Base-by-base conservation (phyloP, 2,888 invertebrate species). In the Papilio gigon region DNA sequence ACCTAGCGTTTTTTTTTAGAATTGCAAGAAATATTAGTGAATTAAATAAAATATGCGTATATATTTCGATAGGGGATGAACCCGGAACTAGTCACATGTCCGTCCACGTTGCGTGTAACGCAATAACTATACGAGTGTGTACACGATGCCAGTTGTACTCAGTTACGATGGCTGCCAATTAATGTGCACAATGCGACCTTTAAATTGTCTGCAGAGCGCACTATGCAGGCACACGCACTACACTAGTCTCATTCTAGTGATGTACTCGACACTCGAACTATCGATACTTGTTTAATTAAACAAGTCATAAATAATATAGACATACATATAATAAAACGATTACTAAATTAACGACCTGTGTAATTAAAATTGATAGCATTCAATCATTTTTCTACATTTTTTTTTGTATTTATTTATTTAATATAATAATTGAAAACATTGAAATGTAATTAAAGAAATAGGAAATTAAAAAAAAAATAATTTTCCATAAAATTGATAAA, bases 121-220 rank as follows among this genome's bases (percentile, higher is more conserved):
- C 53, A 17, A 30, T 56, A 56, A 56, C 30, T 56, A 56, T 56
- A 30, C 53, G 30, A 50, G 27, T 30, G 27, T n/a, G 30, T 17
- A 30, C n/a, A 56, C 60, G 25, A 60, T 22, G 59, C 35, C 22
- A 0, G 35, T 37, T 35, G 50, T 53, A 37, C 60, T 40, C 62
- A 37, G 22, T 25, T 60, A 44, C 44, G 53, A 58, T 47, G 22
- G 71, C 62, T 64, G 71, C 74, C 71, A 64, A 61, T 65, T 66
- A 77, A 74, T 74, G 74, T 60, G 22, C 30, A 64, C 50, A 20
- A 65, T 68, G 60, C 65, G 65, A 65, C 64, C 60, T 65, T 64
- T 68, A 33, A 22, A 59, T 63, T 60, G 30, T 14, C 58, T 35
- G 27, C 60, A 12, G 37, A 61, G 66, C 20, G 37, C 44, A 30